Evolutionary conservation across 1,140 invertebrate genomes (phyloP).

Genomic region (Lordiphosa collinella): DNA sequence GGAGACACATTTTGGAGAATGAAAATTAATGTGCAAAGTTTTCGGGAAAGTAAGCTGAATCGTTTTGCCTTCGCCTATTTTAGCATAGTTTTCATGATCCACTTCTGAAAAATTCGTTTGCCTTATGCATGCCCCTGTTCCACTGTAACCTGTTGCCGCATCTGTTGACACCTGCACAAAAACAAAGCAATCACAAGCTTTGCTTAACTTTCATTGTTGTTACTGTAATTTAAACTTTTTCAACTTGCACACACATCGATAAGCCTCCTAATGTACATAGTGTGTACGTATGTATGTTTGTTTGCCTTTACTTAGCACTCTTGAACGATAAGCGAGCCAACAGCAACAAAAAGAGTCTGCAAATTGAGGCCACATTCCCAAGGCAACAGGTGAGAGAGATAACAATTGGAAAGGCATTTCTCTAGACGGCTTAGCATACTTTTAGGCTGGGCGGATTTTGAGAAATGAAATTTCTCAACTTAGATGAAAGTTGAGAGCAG

Average conservation of each 20-base stretch:
- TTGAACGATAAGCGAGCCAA: constrained; percentile 48
- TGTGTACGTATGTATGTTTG: constrained; percentile 19
- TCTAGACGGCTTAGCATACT: constrained; percentile 35
- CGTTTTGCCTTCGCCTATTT: too few species aligned
- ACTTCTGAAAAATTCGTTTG: not conserved
- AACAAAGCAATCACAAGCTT: constrained; percentile 8
- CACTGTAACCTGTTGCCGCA: constrained; percentile 34
- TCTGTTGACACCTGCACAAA: constrained; percentile 32
- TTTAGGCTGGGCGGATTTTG: constrained; percentile 31
- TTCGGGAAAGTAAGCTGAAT: too few species aligned
- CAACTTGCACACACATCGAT: constrained; percentile 36
- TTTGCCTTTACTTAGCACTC: constrained; percentile 53
- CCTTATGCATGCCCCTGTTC: not conserved
- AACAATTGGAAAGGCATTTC: not conserved
- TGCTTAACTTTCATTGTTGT: constrained; percentile 13
- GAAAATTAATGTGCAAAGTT: too few species aligned
- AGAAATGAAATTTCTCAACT: not conserved
- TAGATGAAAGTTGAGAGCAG: not conserved
- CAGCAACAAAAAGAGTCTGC: constrained; percentile 30
- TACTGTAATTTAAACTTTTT: constrained; percentile 49
- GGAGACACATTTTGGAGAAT: not conserved
- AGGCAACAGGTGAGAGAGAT: constrained; percentile 15
- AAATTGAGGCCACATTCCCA: constrained; percentile 57
- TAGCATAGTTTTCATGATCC: too few species aligned
- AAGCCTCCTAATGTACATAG: constrained; percentile 17